Base-by-base conservation (phyloP, 2,888 invertebrate genomes). In the Lochmaea capreae region DNA sequence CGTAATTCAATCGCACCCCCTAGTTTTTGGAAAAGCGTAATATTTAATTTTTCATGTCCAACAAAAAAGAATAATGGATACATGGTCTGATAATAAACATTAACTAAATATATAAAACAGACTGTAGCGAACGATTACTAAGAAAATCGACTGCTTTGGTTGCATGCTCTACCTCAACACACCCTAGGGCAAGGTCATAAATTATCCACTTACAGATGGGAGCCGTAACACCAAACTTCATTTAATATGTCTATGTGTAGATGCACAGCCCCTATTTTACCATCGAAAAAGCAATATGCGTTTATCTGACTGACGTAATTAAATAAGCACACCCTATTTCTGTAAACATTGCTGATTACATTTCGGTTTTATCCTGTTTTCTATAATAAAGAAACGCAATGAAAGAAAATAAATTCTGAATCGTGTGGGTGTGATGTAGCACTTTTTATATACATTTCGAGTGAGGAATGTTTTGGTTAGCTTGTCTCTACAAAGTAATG, bases 261-360 rank as follows among this genome's bases (percentile, higher is more conserved):
- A 12, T 46, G 46, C 8, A 8, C 33, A 59, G 26, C 62, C 62
- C 65, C 10, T 39, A 42, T 57, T 65, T 61, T 16, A 33, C 61
- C 52, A 63, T 43, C 49, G 58, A 69, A 18, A 65, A 73, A 67
- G 33, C 18, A 67, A 59, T 58, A 54, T 18, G 68, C 58, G 57
- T 59, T 54, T 39, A 49, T 71, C 66, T 62, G 58, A 62, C 57
- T 54, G 11, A 49, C 62, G 62, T 61, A 66, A 71, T 74, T 71
- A 67, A 74, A 74, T 67, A 74, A 67, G 69, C 52, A 66, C 63
- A 74, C 67, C 71, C 71, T 67, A 57, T 59, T 67, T 72, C 59
- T 67, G 70, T 75, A 72, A 75, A 71, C 72, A 71, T 63, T 49
- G 67, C 49, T 63, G 65, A 72, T 67, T 69, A 67, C 58, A 46